Percentiles rank a stretch among this genome's conserved stretches.
phyloP scores from a whole-genome alignment of 1,140 invertebrate species.

The Tenebrio molitor region DNA sequence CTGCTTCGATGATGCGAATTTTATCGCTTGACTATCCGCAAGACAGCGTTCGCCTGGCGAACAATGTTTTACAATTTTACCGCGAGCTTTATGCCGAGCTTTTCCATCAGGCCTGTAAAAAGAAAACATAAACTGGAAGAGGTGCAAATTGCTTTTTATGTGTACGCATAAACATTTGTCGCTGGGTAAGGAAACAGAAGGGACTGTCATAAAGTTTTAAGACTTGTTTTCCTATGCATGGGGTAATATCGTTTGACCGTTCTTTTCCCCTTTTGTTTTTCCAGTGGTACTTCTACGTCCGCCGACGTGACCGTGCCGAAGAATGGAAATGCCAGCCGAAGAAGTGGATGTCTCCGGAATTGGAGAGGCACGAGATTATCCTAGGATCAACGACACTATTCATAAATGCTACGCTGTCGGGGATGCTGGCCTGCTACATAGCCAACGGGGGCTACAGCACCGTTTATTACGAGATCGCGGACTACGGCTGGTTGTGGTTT shows the following conservation, averaged over 20 bases:
- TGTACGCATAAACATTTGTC: constrained; percentile 53
- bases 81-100: constrained; percentile 29
- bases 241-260: constrained; percentile 32
- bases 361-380: constrained; percentile 79
- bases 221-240: constrained; percentile 50
- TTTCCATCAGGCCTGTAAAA: constrained; percentile 47
- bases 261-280: constrained; percentile 53
- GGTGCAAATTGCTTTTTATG: constrained; percentile 57
- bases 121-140: constrained; percentile 51
- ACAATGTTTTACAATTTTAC: constrained; percentile 39
- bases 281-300: constrained; percentile 80
- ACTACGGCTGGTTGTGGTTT: constrained; percentile 77
- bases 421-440: constrained; percentile 75
- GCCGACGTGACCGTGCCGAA: constrained; percentile 70
- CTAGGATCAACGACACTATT: constrained; percentile 74
- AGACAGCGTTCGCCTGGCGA: background rate
- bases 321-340: constrained; percentile 84
- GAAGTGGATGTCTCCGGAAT: constrained; percentile 75
- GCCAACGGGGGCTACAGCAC: constrained; percentile 75
- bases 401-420: constrained; percentile 70
- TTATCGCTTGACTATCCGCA: constrained; percentile 29
- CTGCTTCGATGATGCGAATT: constrained; percentile 17
- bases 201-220: constrained; percentile 52
- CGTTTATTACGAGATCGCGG: constrained; percentile 75
- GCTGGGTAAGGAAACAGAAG: constrained; percentile 45